Base-by-base conservation (phyloP, 2,888 invertebrate species). In the Tholera decimalis region DNA sequence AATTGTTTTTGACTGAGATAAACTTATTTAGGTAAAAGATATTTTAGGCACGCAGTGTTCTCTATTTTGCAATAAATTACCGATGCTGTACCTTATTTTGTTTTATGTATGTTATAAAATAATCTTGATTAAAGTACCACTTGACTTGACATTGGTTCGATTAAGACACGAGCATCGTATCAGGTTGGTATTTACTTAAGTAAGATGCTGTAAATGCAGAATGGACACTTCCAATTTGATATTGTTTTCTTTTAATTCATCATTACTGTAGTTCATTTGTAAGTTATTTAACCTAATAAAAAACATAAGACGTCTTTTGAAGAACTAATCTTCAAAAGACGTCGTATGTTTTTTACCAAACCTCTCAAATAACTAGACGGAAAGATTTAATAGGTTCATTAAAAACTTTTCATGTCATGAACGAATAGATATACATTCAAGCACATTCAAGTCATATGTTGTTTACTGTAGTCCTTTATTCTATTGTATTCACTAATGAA, bases 351-450 rank as follows among this genome's bases (percentile, higher is more conserved):
- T 8, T 39, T 8, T 18, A 18, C 3, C 18, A 7, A 13, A 15
- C n/a, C n/a, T 41, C 18, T 39, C 39, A 26, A 53, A 46, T 64
- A 53, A 60, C 55, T 60, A 59, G 44, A 41, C 28, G 41, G 35
- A 50, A 39, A 33, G 39, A 28, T 35, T 28, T 28, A 39, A 50
- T 66, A 66, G 69, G 66, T 72, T 80, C 74, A 71, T 83, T 77
- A 71, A 79, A 79, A 80, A 79, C 63, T 82, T 81, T 77, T 79
- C 77, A 83, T 83, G 64, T 79, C 77, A 83, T 83, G 64, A 78
- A 76, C 68, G 39, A 47, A 65, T 71, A 50, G 20, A 35, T 50
- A 28, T 33, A 39, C 22, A 22, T 11, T 22, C 20, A n/a, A 24
- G 22, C 26, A 39, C 22, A 22, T 11, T 22, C 20, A n/a, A 24